A percentile compares a stretch with the other conserved stretches of the same genome.
Evolutionary conservation across 2,888 invertebrate genomes (phyloP).

Genomic region (Aradus depressus): DNA sequence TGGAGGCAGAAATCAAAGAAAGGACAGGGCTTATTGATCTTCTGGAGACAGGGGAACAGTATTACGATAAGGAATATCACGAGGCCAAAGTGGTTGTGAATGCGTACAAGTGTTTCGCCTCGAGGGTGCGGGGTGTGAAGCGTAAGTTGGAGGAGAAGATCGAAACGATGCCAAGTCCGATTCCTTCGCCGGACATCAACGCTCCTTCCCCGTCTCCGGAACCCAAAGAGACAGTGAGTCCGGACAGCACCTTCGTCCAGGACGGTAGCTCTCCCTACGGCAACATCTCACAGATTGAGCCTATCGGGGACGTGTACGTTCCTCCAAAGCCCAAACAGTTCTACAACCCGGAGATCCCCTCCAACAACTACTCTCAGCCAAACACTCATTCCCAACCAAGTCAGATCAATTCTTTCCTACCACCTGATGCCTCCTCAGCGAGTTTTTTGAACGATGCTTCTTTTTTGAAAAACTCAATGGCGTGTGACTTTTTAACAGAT

Average conservation of each 20-base stretch:
- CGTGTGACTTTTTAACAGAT: no score
- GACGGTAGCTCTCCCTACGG: not conserved
- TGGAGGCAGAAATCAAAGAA: constrained; percentile 73
- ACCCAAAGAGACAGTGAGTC: constrained; percentile 7
- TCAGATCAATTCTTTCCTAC: no score
- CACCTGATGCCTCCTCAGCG: no score
- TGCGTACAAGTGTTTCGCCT: constrained; percentile 90
- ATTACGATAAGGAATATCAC: constrained; percentile 78
- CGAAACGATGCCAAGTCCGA: constrained; percentile 55
- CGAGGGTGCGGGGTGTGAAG: constrained; percentile 72
- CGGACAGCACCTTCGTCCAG: not conserved
- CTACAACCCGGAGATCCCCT: no score
- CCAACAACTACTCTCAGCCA: no score
- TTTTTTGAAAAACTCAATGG: no score
- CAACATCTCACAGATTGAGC: no score
- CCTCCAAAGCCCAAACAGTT: no score
- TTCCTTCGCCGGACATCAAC: constrained; percentile 56
- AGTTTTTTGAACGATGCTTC: no score
- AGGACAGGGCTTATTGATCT: constrained; percentile 64
- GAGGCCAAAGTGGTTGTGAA: constrained; percentile 94
- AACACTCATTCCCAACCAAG: no score
- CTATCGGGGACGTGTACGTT: no score
- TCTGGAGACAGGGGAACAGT: constrained; percentile 69
- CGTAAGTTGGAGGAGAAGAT: constrained; percentile 73
- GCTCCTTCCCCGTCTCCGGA: constrained; percentile 64